Base-by-base conservation (phyloP, 2,113 vertebrate species). In the Ornithorhynchus anatinus region DNA sequence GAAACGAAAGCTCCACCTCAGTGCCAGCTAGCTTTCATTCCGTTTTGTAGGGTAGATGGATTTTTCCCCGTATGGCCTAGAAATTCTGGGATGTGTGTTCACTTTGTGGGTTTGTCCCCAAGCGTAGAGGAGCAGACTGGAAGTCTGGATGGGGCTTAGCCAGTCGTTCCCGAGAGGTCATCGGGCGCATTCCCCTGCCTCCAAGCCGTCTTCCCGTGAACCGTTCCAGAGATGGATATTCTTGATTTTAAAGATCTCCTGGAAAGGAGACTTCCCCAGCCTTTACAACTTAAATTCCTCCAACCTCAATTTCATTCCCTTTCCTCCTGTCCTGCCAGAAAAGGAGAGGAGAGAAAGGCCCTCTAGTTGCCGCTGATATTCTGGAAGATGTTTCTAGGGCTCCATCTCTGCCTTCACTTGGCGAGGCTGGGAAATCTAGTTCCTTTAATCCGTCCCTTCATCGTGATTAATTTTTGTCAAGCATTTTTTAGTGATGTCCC, bases 281-380 rank as follows among this genome's bases (percentile, higher is more conserved):
- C 6, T 27, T 62, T 65, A 32, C 51, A 17, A 59, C 50, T 65
- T 20, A 51, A 50, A 73, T 61, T 69, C 33, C 11, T 22, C 44
- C 35, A 11, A 37, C 62, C 14, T 63, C 7, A 42, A 37, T 44
- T 47, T 0, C 33, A 54, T 64, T 2, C 5, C 69, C 12, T 23
- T 80, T 15, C 32, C 50, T 50, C 12, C 44, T 73, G 50, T 71
- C 22, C 32, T n/a, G n/a, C n/a, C n/a, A n/a, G n/a, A n/a, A n/a
- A n/a, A n/a, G n/a, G n/a, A n/a, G n/a, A n/a, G n/a, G n/a, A n/a
- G n/a, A n/a, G n/a, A n/a, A n/a, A n/a, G n/a, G n/a, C n/a, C n/a
- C n/a, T n/a, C n/a, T n/a, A n/a, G n/a, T n/a, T n/a, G n/a, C n/a
- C n/a, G n/a, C n/a, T n/a, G n/a, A n/a, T n/a, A n/a, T n/a, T n/a